These are phyloP conservation scores for Amphiura filiformis DNA, from an alignment of 35 echinoderm and acorn worm genomes.

Conservation along the genomic window DNA sequence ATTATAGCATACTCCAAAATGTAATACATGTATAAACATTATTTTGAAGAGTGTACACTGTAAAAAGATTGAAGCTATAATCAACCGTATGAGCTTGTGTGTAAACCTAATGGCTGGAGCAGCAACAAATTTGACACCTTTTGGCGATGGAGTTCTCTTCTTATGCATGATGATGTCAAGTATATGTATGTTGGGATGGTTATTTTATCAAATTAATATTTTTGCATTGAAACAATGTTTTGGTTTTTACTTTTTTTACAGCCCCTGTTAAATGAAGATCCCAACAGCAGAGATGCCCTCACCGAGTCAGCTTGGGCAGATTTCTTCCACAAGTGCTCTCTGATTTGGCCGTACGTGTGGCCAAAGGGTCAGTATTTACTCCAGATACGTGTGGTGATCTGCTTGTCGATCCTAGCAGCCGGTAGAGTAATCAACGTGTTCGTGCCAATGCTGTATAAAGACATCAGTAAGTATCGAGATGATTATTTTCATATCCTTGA, in stretches of 20 bases:
- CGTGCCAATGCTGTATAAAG: constrained; percentile 76
- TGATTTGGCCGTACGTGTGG: constrained; percentile 95
- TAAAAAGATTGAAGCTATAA: no score
- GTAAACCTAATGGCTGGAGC: no score
- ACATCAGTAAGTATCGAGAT: constrained; percentile 76
- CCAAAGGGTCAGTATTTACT: constrained; percentile 70
- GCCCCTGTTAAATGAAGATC: background rate
- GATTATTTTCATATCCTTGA: no score
- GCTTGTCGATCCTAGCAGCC: constrained; percentile 59
- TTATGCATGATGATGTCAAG: no score
- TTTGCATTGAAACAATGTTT: background rate
- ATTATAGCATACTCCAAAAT: no score
- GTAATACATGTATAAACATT: no score
- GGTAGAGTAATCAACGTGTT: constrained; percentile 85
- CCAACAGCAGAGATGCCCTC: no score
- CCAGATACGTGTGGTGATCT: constrained; percentile 78
- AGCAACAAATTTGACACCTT: background rate
- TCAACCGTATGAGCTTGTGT: no score
- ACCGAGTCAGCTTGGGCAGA: constrained; percentile 78
- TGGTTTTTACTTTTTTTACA: background rate
- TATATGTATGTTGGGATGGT: background rate
- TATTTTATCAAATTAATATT: background rate
- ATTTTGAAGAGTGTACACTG: no score
- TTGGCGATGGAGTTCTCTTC: background rate
- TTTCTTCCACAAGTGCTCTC: constrained; percentile 53